Conservation (phyloP, 2,113 vertebrate species). For the Pao palembangensis region DNA sequence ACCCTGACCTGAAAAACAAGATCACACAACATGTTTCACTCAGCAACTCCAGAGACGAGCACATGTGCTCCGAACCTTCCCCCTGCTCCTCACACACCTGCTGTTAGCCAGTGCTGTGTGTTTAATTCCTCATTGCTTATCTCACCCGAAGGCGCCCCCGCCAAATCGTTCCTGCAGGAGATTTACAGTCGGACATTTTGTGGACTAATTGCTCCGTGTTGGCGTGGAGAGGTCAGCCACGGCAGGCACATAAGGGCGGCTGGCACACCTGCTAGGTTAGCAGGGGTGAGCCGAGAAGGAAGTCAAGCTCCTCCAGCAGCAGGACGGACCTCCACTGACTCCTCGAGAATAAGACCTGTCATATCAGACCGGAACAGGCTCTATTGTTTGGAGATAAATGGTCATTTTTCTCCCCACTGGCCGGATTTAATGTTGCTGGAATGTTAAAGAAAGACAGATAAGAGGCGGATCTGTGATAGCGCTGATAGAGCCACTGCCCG, state of each 20-base stretch:
- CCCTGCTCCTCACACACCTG: conserved; percentile 49
- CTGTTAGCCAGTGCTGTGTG: conserved; percentile 62
- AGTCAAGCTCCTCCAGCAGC: conserved; percentile 38
- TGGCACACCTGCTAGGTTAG: conserved; percentile 38
- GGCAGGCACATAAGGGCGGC: conserved; percentile 20
- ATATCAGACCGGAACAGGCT: conserved; percentile 10
- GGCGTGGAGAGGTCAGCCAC: conserved; percentile 62
- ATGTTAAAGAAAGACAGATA: conserved; percentile 58
- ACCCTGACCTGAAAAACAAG: not conserved
- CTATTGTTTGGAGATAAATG: conserved; percentile 49
- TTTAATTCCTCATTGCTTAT: conserved; percentile 64
- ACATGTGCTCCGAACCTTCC: conserved; percentile 23
- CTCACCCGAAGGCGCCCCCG: conserved; percentile 61
- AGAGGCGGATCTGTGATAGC: conserved; percentile 36
- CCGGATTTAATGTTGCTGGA: conserved; percentile 10
- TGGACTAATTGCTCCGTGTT: conserved; percentile 67
- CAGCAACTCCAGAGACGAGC: too few species aligned
- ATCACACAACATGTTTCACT: too few species aligned
- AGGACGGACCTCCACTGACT: conserved; percentile 29
- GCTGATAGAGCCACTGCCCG: conserved; percentile 27
- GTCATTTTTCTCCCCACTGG: conserved; percentile 11
- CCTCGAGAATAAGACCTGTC: conserved; percentile 25
- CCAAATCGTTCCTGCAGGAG: conserved; percentile 58
- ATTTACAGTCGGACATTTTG: conserved; percentile 74
- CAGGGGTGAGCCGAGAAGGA: not conserved